phyloP scores from a whole-genome alignment of 2,113 vertebrate species.

The Bubo blakistoni region DNA sequence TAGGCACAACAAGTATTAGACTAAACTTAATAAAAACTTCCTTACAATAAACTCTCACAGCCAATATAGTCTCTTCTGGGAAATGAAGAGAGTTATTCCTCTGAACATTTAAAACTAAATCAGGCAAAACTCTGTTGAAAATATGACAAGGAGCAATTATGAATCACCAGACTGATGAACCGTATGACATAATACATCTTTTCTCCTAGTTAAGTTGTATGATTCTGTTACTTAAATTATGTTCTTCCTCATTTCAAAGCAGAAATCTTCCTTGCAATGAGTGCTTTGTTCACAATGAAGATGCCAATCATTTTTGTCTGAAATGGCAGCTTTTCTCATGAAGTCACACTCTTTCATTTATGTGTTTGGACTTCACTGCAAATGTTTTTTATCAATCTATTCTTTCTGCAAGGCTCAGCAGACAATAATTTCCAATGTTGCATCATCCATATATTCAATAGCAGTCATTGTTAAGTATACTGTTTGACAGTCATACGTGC shows the following conservation, averaged over 20 bases:
- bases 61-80: neutral
- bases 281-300: neutral
- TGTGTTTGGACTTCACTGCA: neutral
- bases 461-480: neutral
- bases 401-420: neutral
- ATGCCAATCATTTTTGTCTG: neutral
- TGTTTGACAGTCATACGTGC: neutral
- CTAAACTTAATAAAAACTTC: neutral
- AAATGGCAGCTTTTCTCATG: neutral
- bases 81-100: neutral
- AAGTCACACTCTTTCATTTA: neutral
- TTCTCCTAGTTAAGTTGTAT: constrained; percentile 1
- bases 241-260: neutral
- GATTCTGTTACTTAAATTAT: neutral
- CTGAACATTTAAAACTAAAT: constrained; percentile 17
- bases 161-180: constrained; percentile 16
- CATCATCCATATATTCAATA: neutral
- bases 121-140: neutral
- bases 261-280: neutral
- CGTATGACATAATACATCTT: constrained; percentile 20
- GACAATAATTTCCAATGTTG: neutral
- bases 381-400: neutral
- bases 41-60: neutral
- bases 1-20: neutral
- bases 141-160: constrained; percentile 5